Evolutionary conservation across 1,140 invertebrate genomes (phyloP).

Genomic region (Drosophila elegans): DNA sequence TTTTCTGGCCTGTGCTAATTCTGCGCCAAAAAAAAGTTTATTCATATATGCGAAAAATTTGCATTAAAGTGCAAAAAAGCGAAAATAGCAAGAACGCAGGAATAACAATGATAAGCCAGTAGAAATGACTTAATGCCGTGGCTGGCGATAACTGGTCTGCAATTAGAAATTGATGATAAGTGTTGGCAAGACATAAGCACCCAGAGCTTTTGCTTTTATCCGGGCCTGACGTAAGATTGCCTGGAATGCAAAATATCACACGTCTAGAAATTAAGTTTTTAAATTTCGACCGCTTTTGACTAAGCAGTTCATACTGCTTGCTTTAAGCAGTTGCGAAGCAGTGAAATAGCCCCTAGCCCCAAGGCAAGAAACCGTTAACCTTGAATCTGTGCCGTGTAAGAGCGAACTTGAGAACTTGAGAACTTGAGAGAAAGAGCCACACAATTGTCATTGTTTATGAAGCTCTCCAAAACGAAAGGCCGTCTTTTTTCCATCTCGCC

Average conservation of each 20-base stretch:
- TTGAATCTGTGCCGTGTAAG: constrained; percentile 51
- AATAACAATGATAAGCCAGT: constrained; percentile 38
- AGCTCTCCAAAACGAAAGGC: constrained; percentile 35
- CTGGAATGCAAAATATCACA: neutral
- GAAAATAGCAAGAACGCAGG: constrained; percentile 16
- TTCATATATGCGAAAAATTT: constrained; percentile 60
- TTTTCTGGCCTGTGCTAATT: constrained; percentile 39
- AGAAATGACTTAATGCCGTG: constrained; percentile 32
- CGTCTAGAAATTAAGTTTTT: constrained; percentile 5
- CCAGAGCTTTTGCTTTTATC: constrained; percentile 13
- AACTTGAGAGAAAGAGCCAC: constrained; percentile 32
- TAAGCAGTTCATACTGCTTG: constrained; percentile 60
- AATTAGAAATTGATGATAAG: constrained; percentile 26
- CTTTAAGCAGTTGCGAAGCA: constrained; percentile 20
- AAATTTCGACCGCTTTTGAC: constrained; percentile 33
- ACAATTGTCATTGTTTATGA: constrained; percentile 53
- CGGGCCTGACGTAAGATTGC: constrained; percentile 23
- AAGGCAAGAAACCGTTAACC: constrained; percentile 47
- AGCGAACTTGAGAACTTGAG: constrained; percentile 32
- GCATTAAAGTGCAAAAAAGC: constrained; percentile 66
- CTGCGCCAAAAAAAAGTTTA: constrained; percentile 26
- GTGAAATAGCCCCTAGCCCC: neutral
- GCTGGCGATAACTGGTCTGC: constrained; percentile 26
- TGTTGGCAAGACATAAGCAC: constrained; percentile 27
- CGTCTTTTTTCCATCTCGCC: constrained; percentile 22